Evolutionary conservation across 2,888 invertebrate species (phyloP).

Genomic region (Ectemnius lituratus): DNA sequence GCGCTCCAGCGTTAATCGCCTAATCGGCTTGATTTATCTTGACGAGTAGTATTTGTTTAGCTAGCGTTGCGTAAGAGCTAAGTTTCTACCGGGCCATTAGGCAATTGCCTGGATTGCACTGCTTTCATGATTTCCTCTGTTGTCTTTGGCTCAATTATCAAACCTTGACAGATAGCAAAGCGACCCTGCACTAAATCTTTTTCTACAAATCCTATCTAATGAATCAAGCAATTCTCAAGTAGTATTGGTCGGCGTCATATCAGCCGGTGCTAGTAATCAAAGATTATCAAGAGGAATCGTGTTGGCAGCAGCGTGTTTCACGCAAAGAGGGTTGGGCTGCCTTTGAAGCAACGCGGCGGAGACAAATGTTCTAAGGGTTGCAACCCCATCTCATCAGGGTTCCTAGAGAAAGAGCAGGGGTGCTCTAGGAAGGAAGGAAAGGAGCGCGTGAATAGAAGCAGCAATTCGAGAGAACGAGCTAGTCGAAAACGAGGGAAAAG

Average conservation of each 20-base stretch:
- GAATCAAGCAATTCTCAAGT: too few relatives aligned
- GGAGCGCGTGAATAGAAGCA: conserved; percentile 8
- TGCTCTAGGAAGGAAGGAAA: conserved; percentile 16
- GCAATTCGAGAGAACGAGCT: conserved; percentile 19
- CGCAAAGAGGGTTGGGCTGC: too few relatives aligned
- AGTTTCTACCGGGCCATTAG: neutral
- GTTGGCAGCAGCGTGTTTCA: too few relatives aligned
- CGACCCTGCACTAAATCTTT: neutral
- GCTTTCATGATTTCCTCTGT: neutral
- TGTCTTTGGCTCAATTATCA: neutral
- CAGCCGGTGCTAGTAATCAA: too few relatives aligned
- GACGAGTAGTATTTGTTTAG: neutral
- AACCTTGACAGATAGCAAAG: neutral
- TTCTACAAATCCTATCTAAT: neutral
- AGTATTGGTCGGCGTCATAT: too few relatives aligned
- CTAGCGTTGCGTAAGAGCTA: conserved; percentile 2
- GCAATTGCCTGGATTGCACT: neutral
- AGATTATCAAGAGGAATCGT: too few relatives aligned
- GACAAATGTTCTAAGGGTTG: conserved; percentile 12
- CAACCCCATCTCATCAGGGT: neutral
- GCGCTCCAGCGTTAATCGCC: neutral
- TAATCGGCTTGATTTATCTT: conserved; percentile 3
- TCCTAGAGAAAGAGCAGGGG: conserved; percentile 13
- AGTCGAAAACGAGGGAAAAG: conserved; percentile 51
- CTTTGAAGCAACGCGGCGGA: conserved; percentile 18